Evolutionary conservation across 2,113 vertebrate species (phyloP).

Genomic region (Dryoscopus gambensis): DNA sequence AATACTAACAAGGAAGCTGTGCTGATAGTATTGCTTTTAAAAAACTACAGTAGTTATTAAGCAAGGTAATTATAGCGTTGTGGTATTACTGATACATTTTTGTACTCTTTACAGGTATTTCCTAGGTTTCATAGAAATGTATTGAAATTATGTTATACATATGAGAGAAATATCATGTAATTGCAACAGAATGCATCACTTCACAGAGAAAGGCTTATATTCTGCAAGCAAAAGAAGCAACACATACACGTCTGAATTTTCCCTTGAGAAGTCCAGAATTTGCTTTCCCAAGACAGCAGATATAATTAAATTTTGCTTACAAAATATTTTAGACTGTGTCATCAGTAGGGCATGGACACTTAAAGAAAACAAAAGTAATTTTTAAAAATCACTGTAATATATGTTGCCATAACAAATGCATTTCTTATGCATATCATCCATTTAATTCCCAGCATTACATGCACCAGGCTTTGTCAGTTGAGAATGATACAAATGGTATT

Average conservation of each 20-base stretch:
- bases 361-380: not conserved
- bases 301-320: not conserved
- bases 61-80: not conserved
- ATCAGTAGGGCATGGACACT: not conserved
- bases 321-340: not conserved
- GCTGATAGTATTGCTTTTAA: constrained; percentile 1
- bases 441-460: not conserved
- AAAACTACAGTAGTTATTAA: not conserved
- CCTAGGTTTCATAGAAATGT: not conserved
- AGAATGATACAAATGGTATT: not conserved
- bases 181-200: not conserved
- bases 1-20: constrained; percentile 14
- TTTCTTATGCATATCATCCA: not conserved
- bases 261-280: not conserved
- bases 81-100: not conserved
- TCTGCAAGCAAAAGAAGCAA: not conserved
- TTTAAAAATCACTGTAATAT: not conserved
- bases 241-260: not conserved
- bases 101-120: not conserved
- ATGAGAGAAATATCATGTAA: not conserved
- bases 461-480: not conserved
- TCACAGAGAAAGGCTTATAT: not conserved
- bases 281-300: not conserved
- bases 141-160: not conserved
- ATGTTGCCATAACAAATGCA: constrained; percentile 4